Evolutionary conservation across 2,113 vertebrate genomes (phyloP).

Genomic region (Anoura caudifer): DNA sequence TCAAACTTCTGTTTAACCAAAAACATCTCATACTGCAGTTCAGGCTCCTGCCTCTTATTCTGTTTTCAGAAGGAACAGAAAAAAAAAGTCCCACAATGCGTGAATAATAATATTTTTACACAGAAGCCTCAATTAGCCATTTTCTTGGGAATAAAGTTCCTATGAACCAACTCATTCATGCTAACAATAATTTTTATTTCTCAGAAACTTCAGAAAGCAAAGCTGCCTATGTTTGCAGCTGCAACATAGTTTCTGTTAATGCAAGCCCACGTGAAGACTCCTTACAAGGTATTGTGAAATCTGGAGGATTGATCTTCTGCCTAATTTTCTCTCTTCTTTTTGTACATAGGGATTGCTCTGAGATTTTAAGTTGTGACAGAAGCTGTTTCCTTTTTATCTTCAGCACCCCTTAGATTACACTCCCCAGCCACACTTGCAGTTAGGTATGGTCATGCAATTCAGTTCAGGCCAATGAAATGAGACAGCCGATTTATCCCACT

Average conservation of each 20-base stretch:
- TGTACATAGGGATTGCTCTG: neutral
- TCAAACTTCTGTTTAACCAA: slow-evolving; percentile 32
- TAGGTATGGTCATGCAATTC: neutral
- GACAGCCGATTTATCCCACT: neutral
- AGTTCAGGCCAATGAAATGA: neutral
- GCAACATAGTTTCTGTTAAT: neutral
- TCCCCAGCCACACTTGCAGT: neutral
- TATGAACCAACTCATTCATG: neutral
- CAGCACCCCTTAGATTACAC: neutral
- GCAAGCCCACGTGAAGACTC: neutral
- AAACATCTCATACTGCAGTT: slow-evolving; percentile 45
- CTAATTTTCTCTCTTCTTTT: neutral
- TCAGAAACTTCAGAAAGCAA: slow-evolving; percentile 36
- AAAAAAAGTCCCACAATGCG: neutral
- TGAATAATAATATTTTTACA: slow-evolving; percentile 53
- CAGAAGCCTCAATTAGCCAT: slow-evolving; percentile 16
- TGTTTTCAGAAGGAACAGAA: slow-evolving; percentile 29
- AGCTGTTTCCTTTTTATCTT: neutral
- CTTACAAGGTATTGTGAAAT: neutral
- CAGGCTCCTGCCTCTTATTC: slow-evolving; percentile 32
- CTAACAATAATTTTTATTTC: slow-evolving; percentile 13
- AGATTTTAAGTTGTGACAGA: neutral
- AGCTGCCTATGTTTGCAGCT: neutral
- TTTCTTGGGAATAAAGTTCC: slow-evolving; percentile 44
- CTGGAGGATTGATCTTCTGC: neutral